Conservation (phyloP, 2,797 vertebrate genomes). For the Xenentodon cancila region DNA sequence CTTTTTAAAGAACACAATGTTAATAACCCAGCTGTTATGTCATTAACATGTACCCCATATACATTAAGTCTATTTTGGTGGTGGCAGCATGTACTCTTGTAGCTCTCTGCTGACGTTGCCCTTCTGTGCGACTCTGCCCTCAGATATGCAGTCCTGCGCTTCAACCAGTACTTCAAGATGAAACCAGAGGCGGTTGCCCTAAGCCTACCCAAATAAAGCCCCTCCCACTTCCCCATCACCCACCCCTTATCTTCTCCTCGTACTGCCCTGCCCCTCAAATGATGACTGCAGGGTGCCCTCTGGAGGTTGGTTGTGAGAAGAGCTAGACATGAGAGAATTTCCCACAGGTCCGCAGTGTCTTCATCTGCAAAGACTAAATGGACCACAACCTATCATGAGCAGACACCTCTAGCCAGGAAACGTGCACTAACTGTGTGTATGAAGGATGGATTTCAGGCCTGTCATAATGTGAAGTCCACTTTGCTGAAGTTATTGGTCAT, state of each 20-base stretch:
- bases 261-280: conserved; percentile 33
- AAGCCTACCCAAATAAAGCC: conserved; percentile 87
- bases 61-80: conserved; percentile 4
- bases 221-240: conserved; percentile 1
- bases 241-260: conserved; percentile 10
- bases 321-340: conserved; percentile 44
- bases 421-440: conserved; percentile 14
- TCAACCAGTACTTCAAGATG: conserved; percentile 98
- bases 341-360: conserved; percentile 29
- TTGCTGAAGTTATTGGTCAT: not conserved
- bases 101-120: conserved; percentile 14
- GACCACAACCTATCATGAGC: conserved; percentile 24
- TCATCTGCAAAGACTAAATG: conserved; percentile 13
- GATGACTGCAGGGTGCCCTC: conserved; percentile 50
- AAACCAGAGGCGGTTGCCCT: conserved; percentile 88
- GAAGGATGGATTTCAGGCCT: conserved; percentile 23
- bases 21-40: not conserved
- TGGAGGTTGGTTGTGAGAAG: conserved; percentile 59
- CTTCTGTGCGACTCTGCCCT: conserved; percentile 14
- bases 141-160: conserved; percentile 95
- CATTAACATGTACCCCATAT: too few relatives aligned
- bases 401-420: conserved; percentile 12
- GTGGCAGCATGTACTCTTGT: conserved; percentile 3
- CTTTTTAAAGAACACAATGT: too few relatives aligned
- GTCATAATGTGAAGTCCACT: conserved; percentile 43